Evolutionary conservation across 2,888 invertebrate genomes (phyloP), one percentile per base, ranked within the genome.

Genomic region (Byasa hedistus): DNA sequence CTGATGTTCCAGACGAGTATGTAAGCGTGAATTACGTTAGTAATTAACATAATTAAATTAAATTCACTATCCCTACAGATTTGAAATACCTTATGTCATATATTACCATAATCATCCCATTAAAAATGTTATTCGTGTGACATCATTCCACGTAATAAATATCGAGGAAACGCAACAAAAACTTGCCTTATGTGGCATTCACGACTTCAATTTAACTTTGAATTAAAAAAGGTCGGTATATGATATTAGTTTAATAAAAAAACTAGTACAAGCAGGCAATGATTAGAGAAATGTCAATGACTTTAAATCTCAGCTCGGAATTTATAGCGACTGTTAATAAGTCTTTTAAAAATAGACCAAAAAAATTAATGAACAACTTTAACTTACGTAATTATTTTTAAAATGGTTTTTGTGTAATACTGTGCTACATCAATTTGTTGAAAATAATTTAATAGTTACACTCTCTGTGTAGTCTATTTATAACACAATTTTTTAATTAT

Each of bases 31-130:
- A 62, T 17, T 27, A 12, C 2, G 22, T 56, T 44, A 23, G 10
- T 39, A 54, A 54, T 54, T 22, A 54, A 54, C 2, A 36, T 39
- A 54, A 22, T 54, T n/a, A 22, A 54, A 54, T 23, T 22, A 56
- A 36, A 36, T 22, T 61, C 39, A 15, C 36, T 39, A 22, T 44
- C 54, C 54, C 24, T 24, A n/a, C 44, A 56, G 44, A 24, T 39
- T 62, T 57, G 51, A 57, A 61, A 55, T 54, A 61, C 22, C 52
- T 19, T 55, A 36, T 48, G 48, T 23, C 39, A 15, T 36, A 58
- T 21, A 59, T 64, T 64, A 64, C 19, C 58, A 54, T 44, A 55
- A 27, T n/a, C 22, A 63, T 56, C n/a, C 48, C 55, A 62, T 56
- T 63, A 48, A 63, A n/a, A 22, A 54, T 54, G n/a, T 48, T n/a